Evolutionary conservation across 2,888 invertebrate genomes (phyloP).

Genomic region (Rhodophaea formosa): DNA sequence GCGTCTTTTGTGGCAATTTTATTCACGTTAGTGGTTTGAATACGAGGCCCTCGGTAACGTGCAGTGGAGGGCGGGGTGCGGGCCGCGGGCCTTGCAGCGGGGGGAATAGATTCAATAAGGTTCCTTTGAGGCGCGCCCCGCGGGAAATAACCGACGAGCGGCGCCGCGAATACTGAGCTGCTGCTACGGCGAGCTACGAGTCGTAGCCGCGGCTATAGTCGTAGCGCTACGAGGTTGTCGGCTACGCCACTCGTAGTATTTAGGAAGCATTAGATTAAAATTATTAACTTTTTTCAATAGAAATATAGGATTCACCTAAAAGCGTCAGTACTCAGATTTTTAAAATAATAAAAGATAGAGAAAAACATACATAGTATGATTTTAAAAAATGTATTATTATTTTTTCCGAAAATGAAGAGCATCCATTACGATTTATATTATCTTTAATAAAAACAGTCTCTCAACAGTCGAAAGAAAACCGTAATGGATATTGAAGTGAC

Average conservation of each 20-base stretch:
- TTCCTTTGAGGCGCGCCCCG: conserved; percentile 8
- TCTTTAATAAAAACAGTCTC: no score
- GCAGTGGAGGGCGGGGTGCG: background rate
- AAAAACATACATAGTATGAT: no score
- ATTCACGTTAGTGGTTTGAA: conserved; percentile 3
- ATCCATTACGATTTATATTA: no score
- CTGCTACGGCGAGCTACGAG: conserved; percentile 4
- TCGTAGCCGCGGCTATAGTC: background rate
- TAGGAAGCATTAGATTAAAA: background rate
- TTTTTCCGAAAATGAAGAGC: no score
- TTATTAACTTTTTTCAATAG: no score
- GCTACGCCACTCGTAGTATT: background rate
- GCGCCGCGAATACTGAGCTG: background rate
- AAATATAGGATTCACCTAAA: no score
- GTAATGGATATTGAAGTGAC: no score
- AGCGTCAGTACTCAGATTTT: no score
- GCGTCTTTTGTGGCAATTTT: conserved; percentile 2
- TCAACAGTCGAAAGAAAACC: no score
- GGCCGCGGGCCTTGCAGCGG: background rate
- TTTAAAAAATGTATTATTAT: no score
- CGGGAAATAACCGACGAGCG: conserved; percentile 1
- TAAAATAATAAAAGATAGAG: no score
- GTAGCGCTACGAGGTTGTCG: background rate
- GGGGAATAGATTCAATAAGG: conserved; percentile 8
- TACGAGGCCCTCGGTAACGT: background rate